Evolutionary conservation across 2,113 vertebrate genomes (phyloP).

Genomic region (Triplophysa dalaica): DNA sequence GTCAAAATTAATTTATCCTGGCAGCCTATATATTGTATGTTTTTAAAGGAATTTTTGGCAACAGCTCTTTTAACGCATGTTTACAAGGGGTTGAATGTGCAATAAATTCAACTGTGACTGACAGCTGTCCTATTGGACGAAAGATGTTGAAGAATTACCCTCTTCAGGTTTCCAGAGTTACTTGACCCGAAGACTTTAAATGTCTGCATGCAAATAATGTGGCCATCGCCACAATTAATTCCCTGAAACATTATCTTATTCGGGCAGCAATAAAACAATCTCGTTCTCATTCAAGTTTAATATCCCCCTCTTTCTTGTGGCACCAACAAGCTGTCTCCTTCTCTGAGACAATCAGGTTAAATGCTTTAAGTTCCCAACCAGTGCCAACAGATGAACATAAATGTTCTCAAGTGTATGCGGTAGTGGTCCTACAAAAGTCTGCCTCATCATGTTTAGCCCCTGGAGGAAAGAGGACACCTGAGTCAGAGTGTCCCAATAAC

Average conservation of each 20-base stretch:
- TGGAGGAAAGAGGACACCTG: conserved; percentile 57
- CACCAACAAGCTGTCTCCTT: conserved; percentile 43
- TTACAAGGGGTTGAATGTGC: neutral
- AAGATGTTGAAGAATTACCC: conserved; percentile 19
- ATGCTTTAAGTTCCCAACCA: conserved; percentile 59
- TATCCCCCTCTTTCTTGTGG: conserved; percentile 48
- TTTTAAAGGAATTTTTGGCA: no score
- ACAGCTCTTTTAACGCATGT: no score
- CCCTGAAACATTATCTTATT: conserved; percentile 54
- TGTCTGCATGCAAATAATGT: conserved; percentile 47
- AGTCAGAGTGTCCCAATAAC: conserved; percentile 60
- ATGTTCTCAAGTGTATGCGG: conserved; percentile 48
- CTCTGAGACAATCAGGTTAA: conserved; percentile 63
- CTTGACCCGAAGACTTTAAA: conserved; percentile 41
- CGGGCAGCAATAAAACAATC: conserved; percentile 55
- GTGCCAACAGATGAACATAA: conserved; percentile 62
- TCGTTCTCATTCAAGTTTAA: conserved; percentile 63
- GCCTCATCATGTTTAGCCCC: conserved; percentile 57
- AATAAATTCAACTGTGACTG: neutral
- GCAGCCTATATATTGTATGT: no score
- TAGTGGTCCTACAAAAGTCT: conserved; percentile 58
- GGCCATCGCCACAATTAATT: conserved; percentile 47
- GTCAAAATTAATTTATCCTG: neutral
- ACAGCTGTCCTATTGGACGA: neutral
- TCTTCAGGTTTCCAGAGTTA: conserved; percentile 25